These are phyloP conservation scores for Sebastes diploproa DNA, from an alignment of 2,797 vertebrate species.

Conservation along the genomic window DNA sequence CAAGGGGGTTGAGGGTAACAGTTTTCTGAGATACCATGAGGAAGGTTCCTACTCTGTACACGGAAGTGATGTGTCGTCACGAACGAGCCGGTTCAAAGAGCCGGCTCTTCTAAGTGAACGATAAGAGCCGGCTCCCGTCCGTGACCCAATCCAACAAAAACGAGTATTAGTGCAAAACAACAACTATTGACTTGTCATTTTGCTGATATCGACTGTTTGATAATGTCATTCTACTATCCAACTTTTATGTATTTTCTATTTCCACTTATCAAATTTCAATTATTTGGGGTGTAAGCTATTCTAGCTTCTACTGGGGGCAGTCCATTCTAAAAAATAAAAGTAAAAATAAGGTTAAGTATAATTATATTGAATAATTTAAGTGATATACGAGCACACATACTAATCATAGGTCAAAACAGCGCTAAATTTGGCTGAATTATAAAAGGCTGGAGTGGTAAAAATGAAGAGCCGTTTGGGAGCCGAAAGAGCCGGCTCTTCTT, in stretches of 20 bases:
- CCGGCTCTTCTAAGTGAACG: no score
- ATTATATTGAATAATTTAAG: no score
- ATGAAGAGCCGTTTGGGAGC: no score
- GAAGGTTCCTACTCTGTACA: constrained; percentile 57
- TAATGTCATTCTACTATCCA: background rate
- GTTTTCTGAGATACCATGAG: constrained; percentile 30
- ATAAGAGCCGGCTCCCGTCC: no score
- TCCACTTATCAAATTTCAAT: background rate
- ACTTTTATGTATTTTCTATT: background rate
- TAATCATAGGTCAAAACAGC: no score
- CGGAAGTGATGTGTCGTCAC: background rate
- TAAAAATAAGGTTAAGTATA: no score
- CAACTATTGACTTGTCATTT: background rate
- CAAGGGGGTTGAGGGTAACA: background rate
- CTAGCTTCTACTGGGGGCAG: background rate
- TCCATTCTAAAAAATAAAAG: background rate
- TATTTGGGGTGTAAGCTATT: background rate
- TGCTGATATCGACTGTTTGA: background rate
- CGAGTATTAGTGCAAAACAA: background rate
- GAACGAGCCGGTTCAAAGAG: no score
- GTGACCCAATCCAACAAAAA: background rate
- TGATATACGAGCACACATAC: no score
- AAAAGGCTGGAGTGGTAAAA: no score
- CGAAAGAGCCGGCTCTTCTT: no score
- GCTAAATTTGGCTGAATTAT: no score